phyloP scores from a whole-genome alignment of 2,888 invertebrate genomes.

The Drosophila nr. perissopoda region DNA sequence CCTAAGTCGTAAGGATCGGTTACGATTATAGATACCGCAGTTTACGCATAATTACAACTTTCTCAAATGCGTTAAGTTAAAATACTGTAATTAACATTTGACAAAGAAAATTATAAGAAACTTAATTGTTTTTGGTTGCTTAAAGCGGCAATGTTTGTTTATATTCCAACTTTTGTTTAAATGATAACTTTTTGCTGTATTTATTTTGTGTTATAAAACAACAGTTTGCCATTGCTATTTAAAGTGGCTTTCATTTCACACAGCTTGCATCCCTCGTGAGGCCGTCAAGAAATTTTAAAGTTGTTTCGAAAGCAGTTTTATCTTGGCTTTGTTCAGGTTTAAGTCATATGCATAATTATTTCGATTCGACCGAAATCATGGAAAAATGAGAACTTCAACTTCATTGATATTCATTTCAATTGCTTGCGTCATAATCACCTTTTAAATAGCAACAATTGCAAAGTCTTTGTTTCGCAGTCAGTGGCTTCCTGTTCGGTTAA shows the following conservation, averaged over 20 bases:
- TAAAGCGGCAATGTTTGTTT: not conserved
- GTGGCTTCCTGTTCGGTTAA: not conserved
- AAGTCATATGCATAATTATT: not conserved
- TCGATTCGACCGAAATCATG: not conserved
- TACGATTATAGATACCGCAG: conserved; percentile 15
- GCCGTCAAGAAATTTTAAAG: not conserved
- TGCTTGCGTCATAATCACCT: conserved; percentile 13
- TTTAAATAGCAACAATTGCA: not conserved
- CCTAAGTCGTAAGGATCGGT: conserved; percentile 8
- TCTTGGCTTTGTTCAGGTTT: not conserved
- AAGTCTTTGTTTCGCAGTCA: not conserved
- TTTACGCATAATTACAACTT: conserved; percentile 47
- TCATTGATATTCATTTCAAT: conserved; percentile 1
- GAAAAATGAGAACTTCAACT: not conserved
- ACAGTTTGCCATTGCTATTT: not conserved
- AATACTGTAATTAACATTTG: conserved; percentile 26
- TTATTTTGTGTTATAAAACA: not conserved
- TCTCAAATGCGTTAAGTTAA: conserved; percentile 19
- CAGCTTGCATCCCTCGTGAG: no score
- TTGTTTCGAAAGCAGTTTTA: conserved; percentile 1
- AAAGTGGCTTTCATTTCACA: not conserved
- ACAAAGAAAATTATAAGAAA: not conserved
- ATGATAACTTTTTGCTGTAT: not conserved
- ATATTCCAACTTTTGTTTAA: not conserved
- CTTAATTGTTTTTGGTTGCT: not conserved